phyloP scores from a whole-genome alignment of 2,888 invertebrate species.

The Poecilobothrus nobilitatus region DNA sequence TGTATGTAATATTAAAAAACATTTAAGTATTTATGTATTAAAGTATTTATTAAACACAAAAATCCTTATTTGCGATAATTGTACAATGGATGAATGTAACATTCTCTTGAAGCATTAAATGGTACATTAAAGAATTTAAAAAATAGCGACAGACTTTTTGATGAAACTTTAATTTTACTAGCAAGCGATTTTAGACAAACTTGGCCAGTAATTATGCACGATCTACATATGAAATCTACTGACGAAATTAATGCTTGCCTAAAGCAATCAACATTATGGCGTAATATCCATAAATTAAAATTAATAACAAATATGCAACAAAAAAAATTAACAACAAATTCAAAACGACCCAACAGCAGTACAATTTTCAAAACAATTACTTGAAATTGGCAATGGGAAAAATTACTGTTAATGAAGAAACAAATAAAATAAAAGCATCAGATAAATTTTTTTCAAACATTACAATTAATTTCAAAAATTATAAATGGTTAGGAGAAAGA shows the following conservation, averaged over 20 bases:
- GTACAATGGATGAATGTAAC: slow-evolving; percentile 31
- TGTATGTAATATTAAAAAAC: too few relatives aligned
- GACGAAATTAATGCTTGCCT: slow-evolving; percentile 19
- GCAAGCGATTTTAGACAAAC: slow-evolving; percentile 35
- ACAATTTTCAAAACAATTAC: too few relatives aligned
- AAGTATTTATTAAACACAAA: not conserved
- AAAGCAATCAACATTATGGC: slow-evolving; percentile 18
- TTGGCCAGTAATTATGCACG: slow-evolving; percentile 31
- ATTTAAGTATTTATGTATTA: too few relatives aligned
- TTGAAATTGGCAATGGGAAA: slow-evolving; percentile 8
- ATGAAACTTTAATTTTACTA: slow-evolving; percentile 30
- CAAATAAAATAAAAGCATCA: not conserved
- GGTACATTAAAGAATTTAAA: slow-evolving; percentile 24
- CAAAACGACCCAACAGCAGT: slow-evolving; percentile 24
- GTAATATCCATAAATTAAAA: slow-evolving; percentile 25
- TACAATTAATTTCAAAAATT: slow-evolving; percentile 17
- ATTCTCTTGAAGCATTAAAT: slow-evolving; percentile 18
- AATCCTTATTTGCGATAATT: slow-evolving; percentile 25
- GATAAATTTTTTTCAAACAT: not conserved
- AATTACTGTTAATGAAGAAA: not conserved
- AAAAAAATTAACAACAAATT: too few relatives aligned
- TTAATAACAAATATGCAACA: slow-evolving; percentile 27
- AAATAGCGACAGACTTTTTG: slow-evolving; percentile 26
- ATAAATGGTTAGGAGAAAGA: too few relatives aligned
- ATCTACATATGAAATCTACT: slow-evolving; percentile 10